Conservation (phyloP, 2,797 vertebrate genomes). For the Falco peregrinus region DNA sequence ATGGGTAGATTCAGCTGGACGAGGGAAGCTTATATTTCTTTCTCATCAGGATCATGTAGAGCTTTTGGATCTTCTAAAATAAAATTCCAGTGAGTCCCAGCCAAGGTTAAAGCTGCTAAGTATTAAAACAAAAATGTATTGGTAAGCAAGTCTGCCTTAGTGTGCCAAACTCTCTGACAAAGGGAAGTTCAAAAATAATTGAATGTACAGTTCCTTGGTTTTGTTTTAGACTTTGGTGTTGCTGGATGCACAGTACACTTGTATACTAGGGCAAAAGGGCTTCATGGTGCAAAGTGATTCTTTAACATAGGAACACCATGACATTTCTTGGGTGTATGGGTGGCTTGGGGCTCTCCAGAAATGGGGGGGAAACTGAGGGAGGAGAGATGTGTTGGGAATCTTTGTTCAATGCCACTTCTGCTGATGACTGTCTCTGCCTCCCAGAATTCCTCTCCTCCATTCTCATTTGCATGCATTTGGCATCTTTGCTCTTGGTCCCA, state of each 20-base stretch:
- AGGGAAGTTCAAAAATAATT: neutral
- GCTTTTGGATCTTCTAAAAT: constrained; percentile 36
- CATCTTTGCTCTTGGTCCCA: neutral
- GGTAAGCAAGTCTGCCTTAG: neutral
- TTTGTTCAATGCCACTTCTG: neutral
- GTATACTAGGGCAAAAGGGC: neutral
- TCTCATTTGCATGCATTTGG: neutral
- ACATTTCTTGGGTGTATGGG: neutral
- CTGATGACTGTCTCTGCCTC: neutral
- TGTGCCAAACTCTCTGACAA: neutral
- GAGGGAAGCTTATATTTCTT: constrained; percentile 16
- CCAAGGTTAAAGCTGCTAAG: constrained; percentile 57
- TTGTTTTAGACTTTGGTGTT: neutral
- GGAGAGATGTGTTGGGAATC: neutral
- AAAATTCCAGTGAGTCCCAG: constrained; percentile 36
- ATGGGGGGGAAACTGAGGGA: neutral
- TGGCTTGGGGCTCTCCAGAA: neutral
- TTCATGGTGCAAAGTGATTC: neutral
- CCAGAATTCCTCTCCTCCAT: neutral
- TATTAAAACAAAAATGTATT: constrained; percentile 46
- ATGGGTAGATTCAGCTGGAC: neutral
- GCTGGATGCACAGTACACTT: neutral
- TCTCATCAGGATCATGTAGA: constrained; percentile 56
- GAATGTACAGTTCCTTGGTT: neutral
- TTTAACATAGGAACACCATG: neutral